Evolutionary conservation across 2,113 vertebrate genomes (phyloP), one percentile per base, ranked within the genome.

Genomic region (Sakesphorus luctuosus): DNA sequence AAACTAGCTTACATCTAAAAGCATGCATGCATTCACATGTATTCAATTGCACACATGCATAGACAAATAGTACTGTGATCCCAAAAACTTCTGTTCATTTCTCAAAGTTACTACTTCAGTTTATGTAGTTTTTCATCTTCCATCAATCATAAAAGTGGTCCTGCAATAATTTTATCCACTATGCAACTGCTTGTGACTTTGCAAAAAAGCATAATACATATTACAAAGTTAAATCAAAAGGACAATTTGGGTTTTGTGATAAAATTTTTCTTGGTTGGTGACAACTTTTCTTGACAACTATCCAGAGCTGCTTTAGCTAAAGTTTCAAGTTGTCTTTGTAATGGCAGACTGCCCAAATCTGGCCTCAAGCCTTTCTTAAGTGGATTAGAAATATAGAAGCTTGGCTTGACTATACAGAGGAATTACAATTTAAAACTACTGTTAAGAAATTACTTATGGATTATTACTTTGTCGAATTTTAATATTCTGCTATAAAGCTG

Each of bases 11-110:
- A 53, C 3, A 35, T 73, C 44, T 47, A 46, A 53, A 61, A 80
- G 9, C 52, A 5, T 26, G 43, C 4, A 23, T 6, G 9, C 12
- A 43, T 52, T 26, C 20, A 47, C 0, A 0, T 40, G 36, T 31
- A 43, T 49, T 77, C 4, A 8, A 23, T 24, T 4, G 4, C 11
- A 46, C 3, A 16, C 7, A 28, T 8, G 3, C 10, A 9, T 1
- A 84, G 6, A 38, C 5, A 91, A 53, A 84, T 18, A 28, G 29
- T 11, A 31, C 2, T 49, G 3, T 9, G 4, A 89, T 71, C 15
- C 13, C 35, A 38, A 84, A 78, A 28, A 19, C 5, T 66, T 69
- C 20, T 50, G 1, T 5, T 38, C 21, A 0, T 5, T 66, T 58
- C 49, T 84, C 21, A 62, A 35, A 77, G 29, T 74, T 58, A 43